Base-by-base conservation (phyloP, 2,113 vertebrate species). In the Seriola dumerili region DNA sequence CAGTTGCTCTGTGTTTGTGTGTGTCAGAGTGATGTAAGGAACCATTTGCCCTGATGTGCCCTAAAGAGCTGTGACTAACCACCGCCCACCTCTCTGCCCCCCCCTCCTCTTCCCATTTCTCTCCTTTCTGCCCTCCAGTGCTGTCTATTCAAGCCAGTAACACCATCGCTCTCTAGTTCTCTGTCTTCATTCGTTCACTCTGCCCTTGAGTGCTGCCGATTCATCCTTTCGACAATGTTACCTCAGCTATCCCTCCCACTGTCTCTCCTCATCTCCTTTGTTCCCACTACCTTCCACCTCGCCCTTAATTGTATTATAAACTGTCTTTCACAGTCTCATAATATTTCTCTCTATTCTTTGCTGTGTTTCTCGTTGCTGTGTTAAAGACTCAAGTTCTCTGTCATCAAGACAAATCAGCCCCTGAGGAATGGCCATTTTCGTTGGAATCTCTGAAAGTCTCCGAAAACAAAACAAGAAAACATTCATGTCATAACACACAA, bases 391-490 rank as follows among this genome's bases (percentile, higher is more conserved):
- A 55, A 48, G 21, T 44, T 34, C 58, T 66, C 55, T 55, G 65
- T 84, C 81, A 83, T 69, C 10, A 36, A 68, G 72, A 87, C 67
- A 76, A 82, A 92, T 85, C 55, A 25, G 74, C 54, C 83, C 68
- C 84, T 6, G 62, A 78, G 85, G 84, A 80, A 70, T 1, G 16
- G 64, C 11, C 70, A 69, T 86, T 90, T 84, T 61, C 65, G 72
- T 66, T 78, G 91, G 85, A 88, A 89, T 88, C 86, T 81, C 84
- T 89, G 67, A 91, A 86, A 81, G 80, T 32, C 73, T 85, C 74
- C 40, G 74, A 86, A 92, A 91, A 88, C 85, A 82, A 89, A 91
- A 93, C 76, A 90, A 90, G 83, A 91, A 93, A 93, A 93, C 88
- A 92, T 82, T 76, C 89, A 84, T 90, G 58, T 87, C 71, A 84